These are phyloP conservation scores for Temnothorax ravouxi DNA, from an alignment of 2,888 invertebrate species.

Conservation along the genomic window DNA sequence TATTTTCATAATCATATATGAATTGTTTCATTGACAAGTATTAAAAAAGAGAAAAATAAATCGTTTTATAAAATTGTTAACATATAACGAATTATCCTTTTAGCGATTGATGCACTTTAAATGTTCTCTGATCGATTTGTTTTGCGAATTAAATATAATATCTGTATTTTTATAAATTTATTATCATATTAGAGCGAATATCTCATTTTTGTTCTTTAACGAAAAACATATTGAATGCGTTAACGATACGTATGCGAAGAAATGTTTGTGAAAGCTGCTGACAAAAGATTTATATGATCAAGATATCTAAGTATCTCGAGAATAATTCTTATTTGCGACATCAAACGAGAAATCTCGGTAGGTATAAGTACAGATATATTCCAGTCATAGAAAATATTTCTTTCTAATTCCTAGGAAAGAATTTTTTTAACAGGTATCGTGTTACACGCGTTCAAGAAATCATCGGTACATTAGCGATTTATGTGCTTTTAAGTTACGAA, in stretches of 20 bases:
- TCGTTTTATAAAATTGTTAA: not conserved
- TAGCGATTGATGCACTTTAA: not conserved
- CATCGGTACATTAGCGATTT: not conserved
- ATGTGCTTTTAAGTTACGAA: not conserved
- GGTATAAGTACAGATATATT: not conserved
- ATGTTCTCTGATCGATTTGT: conserved; percentile 38
- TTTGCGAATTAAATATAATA: conserved; percentile 76
- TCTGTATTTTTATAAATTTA: conserved; percentile 82
- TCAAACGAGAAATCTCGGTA: not conserved
- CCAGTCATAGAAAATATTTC: not conserved
- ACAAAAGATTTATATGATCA: not conserved
- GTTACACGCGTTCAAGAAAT: not conserved
- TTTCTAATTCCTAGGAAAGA: not conserved
- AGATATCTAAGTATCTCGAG: not conserved
- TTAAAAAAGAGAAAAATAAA: not conserved
- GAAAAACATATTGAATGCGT: not conserved
- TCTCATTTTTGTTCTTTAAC: not conserved
- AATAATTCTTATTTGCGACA: not conserved
- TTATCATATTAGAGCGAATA: conserved; percentile 77
- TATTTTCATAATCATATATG: not conserved
- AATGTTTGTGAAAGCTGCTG: not conserved
- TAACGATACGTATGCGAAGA: not conserved
- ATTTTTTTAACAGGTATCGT: not conserved
- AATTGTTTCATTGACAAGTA: not conserved
- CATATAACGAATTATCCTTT: not conserved